These are phyloP conservation scores for Bradypodion pumilum DNA, from an alignment of 2,797 vertebrate genomes.

Conservation along the genomic window DNA sequence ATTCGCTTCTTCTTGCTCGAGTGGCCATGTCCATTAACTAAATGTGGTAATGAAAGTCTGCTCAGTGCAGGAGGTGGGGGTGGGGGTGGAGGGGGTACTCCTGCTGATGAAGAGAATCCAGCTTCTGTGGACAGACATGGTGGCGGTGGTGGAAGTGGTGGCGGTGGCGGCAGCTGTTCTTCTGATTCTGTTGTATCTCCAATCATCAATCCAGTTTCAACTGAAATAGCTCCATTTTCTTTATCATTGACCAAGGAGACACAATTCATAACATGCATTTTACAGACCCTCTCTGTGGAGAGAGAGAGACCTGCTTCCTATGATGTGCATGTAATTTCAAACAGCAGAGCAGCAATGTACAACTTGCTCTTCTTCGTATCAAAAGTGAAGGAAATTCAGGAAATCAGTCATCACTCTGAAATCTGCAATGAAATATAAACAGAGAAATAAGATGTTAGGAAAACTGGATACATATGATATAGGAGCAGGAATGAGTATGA, in stretches of 20 bases:
- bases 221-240: conserved; percentile 81
- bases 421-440: conserved; percentile 59
- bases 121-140: conserved; percentile 59
- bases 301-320: conserved; percentile 67
- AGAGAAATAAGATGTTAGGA: conserved; percentile 32
- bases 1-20: conserved; percentile 88
- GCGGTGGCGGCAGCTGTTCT: conserved; percentile 22
- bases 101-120: conserved; percentile 45
- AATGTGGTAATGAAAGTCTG: conserved; percentile 61
- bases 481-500: neutral
- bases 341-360: neutral
- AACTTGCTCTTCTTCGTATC: conserved; percentile 34
- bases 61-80: conserved; percentile 69
- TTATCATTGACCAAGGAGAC: conserved; percentile 85
- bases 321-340: conserved; percentile 54
- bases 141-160: conserved; percentile 54
- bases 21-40: conserved; percentile 72
- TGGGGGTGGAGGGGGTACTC: conserved; percentile 49
- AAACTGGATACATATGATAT: rapidly evolving
- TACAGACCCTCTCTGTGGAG: conserved; percentile 60
- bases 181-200: conserved; percentile 60
- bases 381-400: conserved; percentile 19
- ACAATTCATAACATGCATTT: conserved; percentile 93
- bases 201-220: conserved; percentile 75
- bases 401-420: conserved; percentile 52